Percentiles rank a stretch among this genome's conserved stretches.
Conservation (phyloP, 2,888 invertebrate genomes). For the Ischnus inquisitorius region DNA sequence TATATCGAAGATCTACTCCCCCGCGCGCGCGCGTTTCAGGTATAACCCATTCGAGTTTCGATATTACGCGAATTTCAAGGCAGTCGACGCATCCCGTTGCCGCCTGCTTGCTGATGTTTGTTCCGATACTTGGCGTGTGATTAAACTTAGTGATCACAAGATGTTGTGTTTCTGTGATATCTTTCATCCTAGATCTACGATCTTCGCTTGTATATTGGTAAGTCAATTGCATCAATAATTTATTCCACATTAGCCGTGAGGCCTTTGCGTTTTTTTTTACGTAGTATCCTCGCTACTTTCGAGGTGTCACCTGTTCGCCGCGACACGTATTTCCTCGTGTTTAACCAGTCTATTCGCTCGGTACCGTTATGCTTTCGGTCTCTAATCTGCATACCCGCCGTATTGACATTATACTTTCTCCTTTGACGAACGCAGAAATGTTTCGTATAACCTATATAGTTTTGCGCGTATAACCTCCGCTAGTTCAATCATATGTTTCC, state of each 20-base stretch:
- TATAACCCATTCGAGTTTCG: conserved; percentile 30
- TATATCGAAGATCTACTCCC: conserved; percentile 37
- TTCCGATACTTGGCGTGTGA: conserved; percentile 77
- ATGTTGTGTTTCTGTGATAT: conserved; percentile 81
- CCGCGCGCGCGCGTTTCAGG: not conserved
- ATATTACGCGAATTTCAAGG: conserved; percentile 42
- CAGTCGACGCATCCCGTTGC: conserved; percentile 65
- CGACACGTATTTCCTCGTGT: conserved; percentile 71
- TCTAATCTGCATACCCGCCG: not conserved
- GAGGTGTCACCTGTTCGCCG: conserved; percentile 65
- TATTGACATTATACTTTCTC: conserved; percentile 4
- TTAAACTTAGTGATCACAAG: conserved; percentile 79
- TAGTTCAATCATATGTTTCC: not conserved
- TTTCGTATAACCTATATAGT: not conserved
- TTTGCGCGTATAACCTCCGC: conserved; percentile 57
- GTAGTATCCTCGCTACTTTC: conserved; percentile 10
- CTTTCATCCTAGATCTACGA: conserved; percentile 79
- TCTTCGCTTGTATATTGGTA: conserved; percentile 84
- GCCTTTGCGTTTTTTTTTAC: conserved; percentile 13
- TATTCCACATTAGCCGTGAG: conserved; percentile 32
- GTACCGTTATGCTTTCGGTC: conserved; percentile 20
- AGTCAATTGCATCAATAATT: conserved; percentile 74
- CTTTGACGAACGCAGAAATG: not conserved
- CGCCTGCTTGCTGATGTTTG: conserved; percentile 73
- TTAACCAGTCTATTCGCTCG: not conserved